phyloP scores from a whole-genome alignment of 1,140 invertebrate genomes.

The Chionoecetes opilio region DNA sequence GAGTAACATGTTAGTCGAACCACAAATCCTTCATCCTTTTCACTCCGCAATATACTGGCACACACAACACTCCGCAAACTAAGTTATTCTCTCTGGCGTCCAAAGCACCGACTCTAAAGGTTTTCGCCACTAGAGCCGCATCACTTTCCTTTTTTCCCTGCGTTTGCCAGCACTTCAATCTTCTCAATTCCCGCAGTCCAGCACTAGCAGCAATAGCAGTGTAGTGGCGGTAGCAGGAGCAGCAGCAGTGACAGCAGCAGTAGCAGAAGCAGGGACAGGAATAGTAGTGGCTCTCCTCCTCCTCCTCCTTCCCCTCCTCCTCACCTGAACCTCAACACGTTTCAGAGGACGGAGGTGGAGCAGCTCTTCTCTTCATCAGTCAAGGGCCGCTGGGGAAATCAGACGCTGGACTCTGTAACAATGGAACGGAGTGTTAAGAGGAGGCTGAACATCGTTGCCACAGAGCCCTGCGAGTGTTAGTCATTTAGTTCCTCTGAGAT shows the following conservation, averaged over 20 bases:
- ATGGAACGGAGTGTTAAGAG: slow-evolving; percentile 60
- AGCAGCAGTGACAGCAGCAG: not conserved
- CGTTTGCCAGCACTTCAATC: not conserved
- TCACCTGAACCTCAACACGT: not conserved
- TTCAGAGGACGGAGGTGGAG: slow-evolving; percentile 24
- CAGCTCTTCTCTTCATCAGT: slow-evolving; percentile 61
- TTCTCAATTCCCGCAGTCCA: not conserved
- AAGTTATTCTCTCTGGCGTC: not conserved
- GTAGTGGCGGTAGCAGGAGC: not conserved
- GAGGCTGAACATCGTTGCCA: not conserved
- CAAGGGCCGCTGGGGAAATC: slow-evolving; percentile 69
- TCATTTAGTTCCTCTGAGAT: not conserved
- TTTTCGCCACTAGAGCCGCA: not conserved
- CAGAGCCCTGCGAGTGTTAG: not conserved
- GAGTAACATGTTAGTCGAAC: not conserved
- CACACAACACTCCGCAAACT: not conserved
- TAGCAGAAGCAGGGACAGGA: not conserved
- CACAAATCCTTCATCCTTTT: not conserved
- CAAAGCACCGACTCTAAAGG: not conserved
- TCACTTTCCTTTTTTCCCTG: not conserved
- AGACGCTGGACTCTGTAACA: slow-evolving; percentile 68
- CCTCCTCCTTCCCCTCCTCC: not conserved
- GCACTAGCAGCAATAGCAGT: not conserved
- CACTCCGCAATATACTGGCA: not conserved
- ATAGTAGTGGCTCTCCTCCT: not conserved